A percentile compares a stretch with the other conserved stretches of the same genome.
Evolutionary conservation across 1,140 invertebrate species (phyloP).

Genomic region (Parapsyche elsis): DNA sequence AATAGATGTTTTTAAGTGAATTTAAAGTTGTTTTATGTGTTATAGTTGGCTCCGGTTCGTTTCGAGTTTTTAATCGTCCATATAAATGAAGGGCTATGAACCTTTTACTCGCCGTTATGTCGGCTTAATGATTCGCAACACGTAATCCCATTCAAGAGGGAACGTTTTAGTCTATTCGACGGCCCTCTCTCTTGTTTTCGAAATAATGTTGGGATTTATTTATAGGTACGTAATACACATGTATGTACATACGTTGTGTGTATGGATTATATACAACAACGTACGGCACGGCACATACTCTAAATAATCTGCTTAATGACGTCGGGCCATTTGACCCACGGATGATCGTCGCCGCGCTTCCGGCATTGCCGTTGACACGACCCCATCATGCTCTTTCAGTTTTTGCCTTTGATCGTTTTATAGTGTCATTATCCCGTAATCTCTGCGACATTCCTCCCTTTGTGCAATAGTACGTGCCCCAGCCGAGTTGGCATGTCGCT

Average conservation of each 20-base stretch:
- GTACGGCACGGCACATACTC: background rate
- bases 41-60: background rate
- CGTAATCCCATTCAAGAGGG: conserved; percentile 27
- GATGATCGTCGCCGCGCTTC: background rate
- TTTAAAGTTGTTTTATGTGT: background rate
- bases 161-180: conserved; percentile 21
- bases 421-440: background rate
- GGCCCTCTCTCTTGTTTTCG: background rate
- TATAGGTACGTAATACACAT: background rate
- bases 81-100: conserved; percentile 34
- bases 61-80: conserved; percentile 38
- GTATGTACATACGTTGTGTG: background rate
- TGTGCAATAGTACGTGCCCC: background rate
- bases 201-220: conserved; percentile 1
- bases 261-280: background rate
- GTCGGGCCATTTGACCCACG: no score
- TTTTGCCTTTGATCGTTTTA: background rate
- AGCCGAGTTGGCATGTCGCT: background rate
- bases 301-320: no score
- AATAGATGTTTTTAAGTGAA: background rate
- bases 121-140: conserved; percentile 40
- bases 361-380: background rate
- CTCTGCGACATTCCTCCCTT: background rate
- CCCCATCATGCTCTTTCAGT: background rate
- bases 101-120: conserved; percentile 23